Conservation (phyloP, 2,797 vertebrate species). For the Cynopterus sphinx region DNA sequence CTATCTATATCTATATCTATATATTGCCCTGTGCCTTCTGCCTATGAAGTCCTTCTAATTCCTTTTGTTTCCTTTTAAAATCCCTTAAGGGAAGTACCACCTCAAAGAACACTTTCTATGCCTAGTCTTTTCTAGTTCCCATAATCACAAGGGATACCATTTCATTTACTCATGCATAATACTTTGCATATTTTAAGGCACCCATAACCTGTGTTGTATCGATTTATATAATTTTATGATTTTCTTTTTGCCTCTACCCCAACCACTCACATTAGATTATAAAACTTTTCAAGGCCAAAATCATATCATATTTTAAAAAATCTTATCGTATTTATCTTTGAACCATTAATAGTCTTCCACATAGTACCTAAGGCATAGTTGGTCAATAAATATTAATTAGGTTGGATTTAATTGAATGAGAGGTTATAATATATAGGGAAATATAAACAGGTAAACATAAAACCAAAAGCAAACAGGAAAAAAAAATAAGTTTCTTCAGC, state of each 20-base stretch:
- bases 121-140: neutral
- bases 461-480: conserved; percentile 4
- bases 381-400: neutral
- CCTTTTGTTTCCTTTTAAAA: neutral
- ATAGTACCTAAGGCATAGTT: neutral
- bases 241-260: neutral
- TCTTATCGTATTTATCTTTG: neutral
- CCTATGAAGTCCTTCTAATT: neutral
- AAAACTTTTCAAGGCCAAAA: neutral
- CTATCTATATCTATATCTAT: neutral
- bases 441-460: neutral
- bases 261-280: neutral
- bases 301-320: neutral
- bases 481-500: neutral
- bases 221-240: neutral
- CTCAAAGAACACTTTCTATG: neutral
- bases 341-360: neutral
- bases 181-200: neutral
- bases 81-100: neutral
- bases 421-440: neutral
- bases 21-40: neutral
- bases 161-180: neutral
- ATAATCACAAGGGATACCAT: neutral
- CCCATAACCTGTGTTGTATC: neutral
- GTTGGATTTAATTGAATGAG: conserved; percentile 6